Evolutionary conservation across 2,797 vertebrate species (phyloP).

Genomic region (Karalla daura): DNA sequence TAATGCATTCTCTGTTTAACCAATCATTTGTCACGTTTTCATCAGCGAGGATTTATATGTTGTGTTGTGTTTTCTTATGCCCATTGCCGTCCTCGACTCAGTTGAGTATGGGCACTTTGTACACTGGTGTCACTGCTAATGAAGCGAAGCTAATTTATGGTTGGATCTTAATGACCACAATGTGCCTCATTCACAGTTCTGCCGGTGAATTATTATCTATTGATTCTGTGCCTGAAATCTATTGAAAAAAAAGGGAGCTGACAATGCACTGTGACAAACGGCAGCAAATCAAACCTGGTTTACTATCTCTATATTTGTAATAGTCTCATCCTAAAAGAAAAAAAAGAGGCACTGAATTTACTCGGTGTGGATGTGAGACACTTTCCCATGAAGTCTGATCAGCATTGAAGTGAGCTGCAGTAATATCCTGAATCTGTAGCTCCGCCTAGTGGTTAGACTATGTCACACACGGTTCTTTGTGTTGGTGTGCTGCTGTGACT

Average conservation of each 20-base stretch:
- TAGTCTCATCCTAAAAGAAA: conserved; percentile 2
- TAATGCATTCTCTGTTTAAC: conserved; percentile 3
- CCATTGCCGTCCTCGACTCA: not conserved
- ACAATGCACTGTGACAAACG: conserved; percentile 1
- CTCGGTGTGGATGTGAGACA: no score
- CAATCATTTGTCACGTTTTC: conserved; percentile 6
- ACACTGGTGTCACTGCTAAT: not conserved
- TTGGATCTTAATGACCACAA: conserved; percentile 23
- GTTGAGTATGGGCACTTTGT: not conserved
- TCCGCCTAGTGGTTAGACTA: conserved; percentile 57
- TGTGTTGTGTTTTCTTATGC: not conserved
- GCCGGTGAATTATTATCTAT: conserved; percentile 23
- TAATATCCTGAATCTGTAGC: conserved; percentile 33
- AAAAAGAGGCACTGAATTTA: not conserved
- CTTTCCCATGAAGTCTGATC: no score
- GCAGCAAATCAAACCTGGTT: conserved; percentile 2
- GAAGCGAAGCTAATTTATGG: not conserved
- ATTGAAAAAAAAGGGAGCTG: conserved; percentile 25
- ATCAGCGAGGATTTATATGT: conserved; percentile 17
- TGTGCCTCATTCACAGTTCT: conserved; percentile 42
- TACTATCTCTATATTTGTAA: conserved; percentile 36
- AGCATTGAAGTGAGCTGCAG: no score
- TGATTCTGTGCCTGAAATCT: conserved; percentile 32
- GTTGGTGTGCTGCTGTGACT: no score
- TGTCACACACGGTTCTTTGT: not conserved